These are phyloP conservation scores for Dasysyrphus tricinctus DNA, from an alignment of 2,888 invertebrate species.

Conservation along the genomic window DNA sequence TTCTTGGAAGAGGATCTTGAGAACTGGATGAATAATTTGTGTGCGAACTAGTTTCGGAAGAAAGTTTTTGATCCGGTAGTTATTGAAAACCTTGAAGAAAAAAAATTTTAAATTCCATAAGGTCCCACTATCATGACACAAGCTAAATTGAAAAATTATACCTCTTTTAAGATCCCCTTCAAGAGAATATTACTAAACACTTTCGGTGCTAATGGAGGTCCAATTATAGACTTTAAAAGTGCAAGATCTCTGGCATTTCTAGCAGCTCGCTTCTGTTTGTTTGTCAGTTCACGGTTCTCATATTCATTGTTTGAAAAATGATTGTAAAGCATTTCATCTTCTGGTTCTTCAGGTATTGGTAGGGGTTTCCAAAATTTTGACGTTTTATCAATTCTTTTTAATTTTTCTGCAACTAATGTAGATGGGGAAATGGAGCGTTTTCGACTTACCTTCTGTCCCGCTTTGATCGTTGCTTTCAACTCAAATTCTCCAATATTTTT, in stretches of 20 bases:
- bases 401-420: background rate
- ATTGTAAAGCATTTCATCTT: background rate
- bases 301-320: background rate
- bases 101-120: background rate
- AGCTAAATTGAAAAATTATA: background rate
- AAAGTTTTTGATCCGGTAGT: background rate
- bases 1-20: background rate
- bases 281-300: background rate
- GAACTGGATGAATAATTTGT: background rate
- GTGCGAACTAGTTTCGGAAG: background rate
- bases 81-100: background rate
- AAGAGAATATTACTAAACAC: background rate
- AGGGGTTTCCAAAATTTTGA: background rate
- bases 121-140: too few relatives aligned
- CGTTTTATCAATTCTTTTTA: background rate
- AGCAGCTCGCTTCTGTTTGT: background rate
- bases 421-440: background rate
- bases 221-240: background rate
- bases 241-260: background rate
- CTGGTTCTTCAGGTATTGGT: background rate
- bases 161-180: conserved; percentile 1
- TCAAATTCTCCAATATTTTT: background rate
- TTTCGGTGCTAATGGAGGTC: background rate
- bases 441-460: background rate
- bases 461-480: background rate